Base-by-base conservation (phyloP, 2,797 vertebrate species). In the Liasis olivaceus region DNA sequence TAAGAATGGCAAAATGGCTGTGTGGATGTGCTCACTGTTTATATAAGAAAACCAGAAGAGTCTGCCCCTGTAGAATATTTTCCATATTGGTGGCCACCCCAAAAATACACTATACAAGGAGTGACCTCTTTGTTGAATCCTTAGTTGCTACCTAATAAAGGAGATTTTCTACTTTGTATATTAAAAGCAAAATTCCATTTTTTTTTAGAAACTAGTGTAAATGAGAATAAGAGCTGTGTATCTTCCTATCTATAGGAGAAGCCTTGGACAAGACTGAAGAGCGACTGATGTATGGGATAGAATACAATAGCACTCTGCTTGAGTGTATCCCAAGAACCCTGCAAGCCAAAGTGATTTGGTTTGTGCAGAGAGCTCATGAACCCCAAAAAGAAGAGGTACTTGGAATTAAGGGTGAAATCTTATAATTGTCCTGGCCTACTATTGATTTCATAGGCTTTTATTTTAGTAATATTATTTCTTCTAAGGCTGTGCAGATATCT, bases 331-430 rank as follows among this genome's bases (percentile, higher is more conserved):
- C 99, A 11, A 97, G 99, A 91, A 99, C 99, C 14, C 97, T 99
- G 85, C 99, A 99, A 96, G 99, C 99, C 36, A 98, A 98, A 96
- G 98, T 99, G 7, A 97, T 98, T 91, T 99, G 99, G 99, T 98
- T 99, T 95, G 95, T 98, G 9, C 98, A 99, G 95, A 97, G 97
- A 97, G 98, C 97, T 14, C 97, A 95, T 15, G 98, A 99, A 58
- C 95, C 93, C 59, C 97, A 97, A 60, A 98, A 98, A 94, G 98
- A 98, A 11, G 99, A 99, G 98, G 99, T 99, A 98, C 97, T 93
- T 20, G 31, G 31, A 2, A 8, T 9, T 42, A 54, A 54, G 51
- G 7, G 51, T 54, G 51, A 54, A 54, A 1, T 7, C 51, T 54
- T 9, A 54, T 8, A 54, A 22, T 81, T 28, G 8, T 6, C n/a